Evolutionary conservation across 2,888 invertebrate genomes (phyloP).

Genomic region (Allophyes oxyacanthae): DNA sequence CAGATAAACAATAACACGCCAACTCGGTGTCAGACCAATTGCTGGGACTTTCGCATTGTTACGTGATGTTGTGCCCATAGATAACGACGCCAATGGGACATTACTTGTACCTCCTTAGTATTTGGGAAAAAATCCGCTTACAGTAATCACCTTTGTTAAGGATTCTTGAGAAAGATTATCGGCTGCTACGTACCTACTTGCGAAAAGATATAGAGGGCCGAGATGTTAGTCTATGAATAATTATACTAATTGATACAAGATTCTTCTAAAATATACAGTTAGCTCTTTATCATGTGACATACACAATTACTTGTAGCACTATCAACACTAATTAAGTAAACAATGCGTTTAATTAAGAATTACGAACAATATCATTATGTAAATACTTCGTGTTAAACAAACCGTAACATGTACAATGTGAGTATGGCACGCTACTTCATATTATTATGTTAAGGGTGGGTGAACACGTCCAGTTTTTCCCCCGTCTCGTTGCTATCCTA

Average conservation of each 20-base stretch:
- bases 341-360: conserved; percentile 33
- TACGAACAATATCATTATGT: conserved; percentile 36
- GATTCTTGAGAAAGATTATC: conserved; percentile 32
- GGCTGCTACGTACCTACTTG: conserved; percentile 2
- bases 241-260: neutral
- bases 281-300: conserved; percentile 17
- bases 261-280: conserved; percentile 6
- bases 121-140: conserved; percentile 29
- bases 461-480: conserved; percentile 32
- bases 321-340: conserved; percentile 26
- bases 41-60: conserved; percentile 77
- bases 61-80: conserved; percentile 60
- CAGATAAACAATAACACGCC: conserved; percentile 68
- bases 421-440: conserved; percentile 29
- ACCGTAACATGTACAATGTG: conserved; percentile 12
- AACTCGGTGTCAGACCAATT: conserved; percentile 65
- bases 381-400: conserved; percentile 38
- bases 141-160: conserved; percentile 20
- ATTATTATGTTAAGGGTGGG: conserved; percentile 35
- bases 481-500: conserved; percentile 59
- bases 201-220: too few species aligned
- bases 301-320: conserved; percentile 10
- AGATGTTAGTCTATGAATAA: neutral
- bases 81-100: conserved; percentile 28
- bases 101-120: conserved; percentile 13